Evolutionary conservation across 2,797 vertebrate species (phyloP).

Genomic region (Scleropages formosus): DNA sequence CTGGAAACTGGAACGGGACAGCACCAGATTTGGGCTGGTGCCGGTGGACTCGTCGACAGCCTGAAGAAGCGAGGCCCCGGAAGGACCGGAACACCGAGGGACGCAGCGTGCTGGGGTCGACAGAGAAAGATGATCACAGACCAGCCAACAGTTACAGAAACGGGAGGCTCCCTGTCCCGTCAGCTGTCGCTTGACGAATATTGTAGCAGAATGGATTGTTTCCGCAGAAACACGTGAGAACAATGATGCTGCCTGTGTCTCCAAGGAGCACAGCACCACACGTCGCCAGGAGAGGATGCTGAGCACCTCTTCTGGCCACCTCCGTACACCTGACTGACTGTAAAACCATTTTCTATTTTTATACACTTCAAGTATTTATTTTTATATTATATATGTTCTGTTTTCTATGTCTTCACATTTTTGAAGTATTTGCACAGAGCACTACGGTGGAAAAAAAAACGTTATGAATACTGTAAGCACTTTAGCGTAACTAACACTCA

Average conservation of each 20-base stretch:
- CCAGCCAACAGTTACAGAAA: no score
- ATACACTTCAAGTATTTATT: neutral
- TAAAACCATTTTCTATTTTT: no score
- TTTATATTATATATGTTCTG: neutral
- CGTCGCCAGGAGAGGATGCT: neutral
- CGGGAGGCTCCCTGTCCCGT: neutral
- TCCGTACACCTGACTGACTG: no score
- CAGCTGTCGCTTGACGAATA: neutral
- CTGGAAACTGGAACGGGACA: neutral
- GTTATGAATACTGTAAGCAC: no score
- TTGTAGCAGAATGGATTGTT: neutral
- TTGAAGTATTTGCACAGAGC: neutral
- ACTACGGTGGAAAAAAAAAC: neutral
- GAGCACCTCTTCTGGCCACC: no score
- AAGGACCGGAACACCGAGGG: no score
- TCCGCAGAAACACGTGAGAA: neutral
- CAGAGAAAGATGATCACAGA: neutral
- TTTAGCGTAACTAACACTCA: no score
- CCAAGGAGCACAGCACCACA: neutral
- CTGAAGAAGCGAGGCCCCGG: neutral
- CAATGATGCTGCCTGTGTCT: no score
- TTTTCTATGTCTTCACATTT: neutral
- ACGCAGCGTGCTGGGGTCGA: neutral
- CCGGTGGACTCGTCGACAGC: neutral
- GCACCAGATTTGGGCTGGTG: constrained; percentile 19